phyloP scores from a whole-genome alignment of 37 sponge, comb jelly and placozoan genomes.

The Hexactinellida sp. region DNA sequence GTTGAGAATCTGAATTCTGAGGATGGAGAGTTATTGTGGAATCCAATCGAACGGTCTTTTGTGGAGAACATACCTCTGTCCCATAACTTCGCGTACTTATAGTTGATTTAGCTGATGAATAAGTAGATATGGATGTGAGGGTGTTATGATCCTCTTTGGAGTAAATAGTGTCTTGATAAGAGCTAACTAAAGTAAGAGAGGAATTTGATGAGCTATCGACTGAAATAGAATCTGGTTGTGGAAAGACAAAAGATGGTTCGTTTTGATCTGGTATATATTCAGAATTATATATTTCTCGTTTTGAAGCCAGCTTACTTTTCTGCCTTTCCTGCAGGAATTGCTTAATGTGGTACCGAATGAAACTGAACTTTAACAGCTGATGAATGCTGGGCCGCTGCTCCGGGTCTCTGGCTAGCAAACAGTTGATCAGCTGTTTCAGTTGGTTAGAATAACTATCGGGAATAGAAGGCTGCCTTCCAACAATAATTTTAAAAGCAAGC shows the following conservation, averaged over 20 bases:
- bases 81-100: neutral
- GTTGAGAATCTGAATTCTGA: neutral
- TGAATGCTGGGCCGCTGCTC: constrained; percentile 50
- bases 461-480: constrained; percentile 59
- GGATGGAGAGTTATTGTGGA: neutral
- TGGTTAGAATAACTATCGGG: constrained; percentile 55
- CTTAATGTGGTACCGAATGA: constrained; percentile 51
- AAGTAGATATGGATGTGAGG: neutral
- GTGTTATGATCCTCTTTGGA: neutral
- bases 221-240: neutral
- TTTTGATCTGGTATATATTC: neutral
- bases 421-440: constrained; percentile 34
- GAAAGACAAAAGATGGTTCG: neutral
- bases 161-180: neutral
- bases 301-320: neutral
- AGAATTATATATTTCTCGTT: neutral
- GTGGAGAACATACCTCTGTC: neutral
- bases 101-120: neutral
- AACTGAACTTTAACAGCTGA: constrained; percentile 44
- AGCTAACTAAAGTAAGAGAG: neutral
- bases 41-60: neutral
- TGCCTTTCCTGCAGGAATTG: constrained; percentile 48
- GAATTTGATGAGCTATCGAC: neutral
- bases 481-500: constrained; percentile 59
- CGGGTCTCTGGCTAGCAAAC: constrained; percentile 54